A percentile compares a stretch with the other conserved stretches of the same genome.
Conservation (phyloP, 1,140 invertebrate species). For the Batillaria attramentaria region DNA sequence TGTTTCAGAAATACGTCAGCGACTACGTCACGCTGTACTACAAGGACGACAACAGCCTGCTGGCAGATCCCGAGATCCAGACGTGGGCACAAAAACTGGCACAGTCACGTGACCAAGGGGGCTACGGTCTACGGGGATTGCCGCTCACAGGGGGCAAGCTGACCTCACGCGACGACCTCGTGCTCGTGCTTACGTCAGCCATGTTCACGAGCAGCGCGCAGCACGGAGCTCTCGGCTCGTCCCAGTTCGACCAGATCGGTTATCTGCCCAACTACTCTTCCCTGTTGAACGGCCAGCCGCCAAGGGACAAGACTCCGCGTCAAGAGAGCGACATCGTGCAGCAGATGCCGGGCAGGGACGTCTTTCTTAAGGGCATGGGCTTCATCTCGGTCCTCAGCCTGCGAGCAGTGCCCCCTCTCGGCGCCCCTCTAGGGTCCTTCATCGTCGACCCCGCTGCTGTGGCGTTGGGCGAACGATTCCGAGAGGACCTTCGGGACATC, state of each 20-base stretch:
- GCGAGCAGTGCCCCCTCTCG: too few relatives aligned
- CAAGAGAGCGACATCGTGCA: not conserved
- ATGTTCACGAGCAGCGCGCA: conserved; percentile 70
- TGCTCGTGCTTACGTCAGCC: conserved; percentile 61
- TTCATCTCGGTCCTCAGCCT: not conserved
- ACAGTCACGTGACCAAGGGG: conserved; percentile 56
- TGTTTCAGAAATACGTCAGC: conserved; percentile 67
- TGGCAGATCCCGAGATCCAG: conserved; percentile 68
- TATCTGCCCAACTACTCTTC: conserved; percentile 73
- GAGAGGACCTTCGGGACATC: conserved; percentile 28
- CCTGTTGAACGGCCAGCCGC: conserved; percentile 35
- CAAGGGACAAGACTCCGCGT: conserved; percentile 27
- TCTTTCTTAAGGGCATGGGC: not conserved
- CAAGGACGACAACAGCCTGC: too few relatives aligned
- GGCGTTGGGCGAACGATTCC: not conserved
- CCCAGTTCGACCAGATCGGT: conserved; percentile 66
- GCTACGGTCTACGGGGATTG: conserved; percentile 52
- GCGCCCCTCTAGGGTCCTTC: too few relatives aligned
- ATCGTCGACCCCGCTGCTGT: not conserved
- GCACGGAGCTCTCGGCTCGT: conserved; percentile 72
- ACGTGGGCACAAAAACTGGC: conserved; percentile 67
- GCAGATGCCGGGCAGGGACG: too few relatives aligned
- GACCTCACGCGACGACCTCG: too few relatives aligned
- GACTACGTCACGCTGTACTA: conserved; percentile 38
- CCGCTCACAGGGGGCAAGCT: not conserved